These are phyloP conservation scores for Archocentrus centrarchus DNA, from an alignment of 2,113 vertebrate species.

Conservation along the genomic window DNA sequence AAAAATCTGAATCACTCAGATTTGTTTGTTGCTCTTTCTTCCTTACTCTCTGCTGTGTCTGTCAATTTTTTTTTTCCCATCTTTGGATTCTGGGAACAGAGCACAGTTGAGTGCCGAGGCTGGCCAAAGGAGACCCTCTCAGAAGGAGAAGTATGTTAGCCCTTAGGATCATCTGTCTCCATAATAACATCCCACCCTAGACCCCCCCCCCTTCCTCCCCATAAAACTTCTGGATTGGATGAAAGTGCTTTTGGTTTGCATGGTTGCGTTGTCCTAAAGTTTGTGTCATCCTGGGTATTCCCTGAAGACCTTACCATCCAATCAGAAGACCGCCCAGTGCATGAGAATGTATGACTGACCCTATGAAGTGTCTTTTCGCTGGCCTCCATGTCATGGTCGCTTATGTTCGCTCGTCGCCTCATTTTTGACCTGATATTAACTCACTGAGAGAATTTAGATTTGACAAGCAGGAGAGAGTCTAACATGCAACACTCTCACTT, in stretches of 20 bases:
- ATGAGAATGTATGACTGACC: slow-evolving; percentile 74
- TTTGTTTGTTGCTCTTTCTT: slow-evolving; percentile 52
- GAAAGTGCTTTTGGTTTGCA: slow-evolving; percentile 67
- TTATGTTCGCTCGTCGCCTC: slow-evolving; percentile 25
- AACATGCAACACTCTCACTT: slow-evolving; percentile 49
- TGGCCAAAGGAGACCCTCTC: slow-evolving; percentile 79
- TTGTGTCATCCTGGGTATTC: slow-evolving; percentile 29
- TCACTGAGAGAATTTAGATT: slow-evolving; percentile 18
- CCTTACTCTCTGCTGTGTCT: slow-evolving; percentile 63
- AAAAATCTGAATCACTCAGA: slow-evolving; percentile 13
- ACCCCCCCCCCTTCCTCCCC: neutral
- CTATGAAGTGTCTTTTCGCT: slow-evolving; percentile 47
- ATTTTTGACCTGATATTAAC: slow-evolving; percentile 62
- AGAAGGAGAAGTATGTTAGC: slow-evolving; percentile 82
- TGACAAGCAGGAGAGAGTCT: slow-evolving; percentile 53
- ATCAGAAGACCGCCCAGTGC: slow-evolving; percentile 65
- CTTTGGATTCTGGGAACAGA: slow-evolving; percentile 77
- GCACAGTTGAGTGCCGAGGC: slow-evolving; percentile 81
- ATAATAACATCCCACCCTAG: slow-evolving; percentile 60
- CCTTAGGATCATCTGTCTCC: slow-evolving; percentile 62
- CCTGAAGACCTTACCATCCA: slow-evolving; percentile 58
- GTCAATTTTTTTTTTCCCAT: slow-evolving; percentile 34
- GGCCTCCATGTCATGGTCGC: slow-evolving; percentile 48
- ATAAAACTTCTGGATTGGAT: slow-evolving; percentile 74
- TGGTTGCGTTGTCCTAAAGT: slow-evolving; percentile 66